Conservation (phyloP, 2,888 invertebrate species). For the Julus scanicus region DNA sequence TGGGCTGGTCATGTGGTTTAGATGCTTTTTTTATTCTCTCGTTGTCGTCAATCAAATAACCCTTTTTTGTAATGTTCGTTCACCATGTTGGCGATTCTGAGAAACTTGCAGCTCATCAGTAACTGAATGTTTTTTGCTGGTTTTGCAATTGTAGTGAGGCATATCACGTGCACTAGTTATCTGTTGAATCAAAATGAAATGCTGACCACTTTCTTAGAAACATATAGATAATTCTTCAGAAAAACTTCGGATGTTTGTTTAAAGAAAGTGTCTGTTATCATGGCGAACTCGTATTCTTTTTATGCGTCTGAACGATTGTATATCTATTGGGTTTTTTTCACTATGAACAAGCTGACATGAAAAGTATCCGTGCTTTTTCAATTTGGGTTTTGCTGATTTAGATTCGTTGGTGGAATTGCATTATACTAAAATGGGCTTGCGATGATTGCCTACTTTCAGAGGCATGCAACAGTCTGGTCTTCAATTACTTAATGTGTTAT, state of each 20-base stretch:
- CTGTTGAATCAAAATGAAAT: background rate
- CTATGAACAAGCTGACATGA: background rate
- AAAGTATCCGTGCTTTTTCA: background rate
- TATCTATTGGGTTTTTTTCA: background rate
- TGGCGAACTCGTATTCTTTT: background rate
- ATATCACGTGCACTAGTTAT: background rate
- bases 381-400: background rate
- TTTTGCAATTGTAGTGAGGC: background rate
- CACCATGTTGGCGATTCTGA: background rate
- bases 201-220: background rate
- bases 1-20: no score
- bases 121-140: background rate
- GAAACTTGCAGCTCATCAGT: background rate
- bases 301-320: background rate
- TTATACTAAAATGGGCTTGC: background rate
- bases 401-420: background rate
- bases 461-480: background rate
- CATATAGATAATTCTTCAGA: background rate
- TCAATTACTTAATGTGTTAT: background rate
- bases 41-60: no score
- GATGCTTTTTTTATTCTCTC: no score
- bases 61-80: background rate
- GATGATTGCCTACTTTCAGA: background rate
- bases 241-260: background rate
- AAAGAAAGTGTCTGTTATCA: background rate